Evolutionary conservation across 2,113 vertebrate species (phyloP).

Genomic region (Gambusia holbrooki): DNA sequence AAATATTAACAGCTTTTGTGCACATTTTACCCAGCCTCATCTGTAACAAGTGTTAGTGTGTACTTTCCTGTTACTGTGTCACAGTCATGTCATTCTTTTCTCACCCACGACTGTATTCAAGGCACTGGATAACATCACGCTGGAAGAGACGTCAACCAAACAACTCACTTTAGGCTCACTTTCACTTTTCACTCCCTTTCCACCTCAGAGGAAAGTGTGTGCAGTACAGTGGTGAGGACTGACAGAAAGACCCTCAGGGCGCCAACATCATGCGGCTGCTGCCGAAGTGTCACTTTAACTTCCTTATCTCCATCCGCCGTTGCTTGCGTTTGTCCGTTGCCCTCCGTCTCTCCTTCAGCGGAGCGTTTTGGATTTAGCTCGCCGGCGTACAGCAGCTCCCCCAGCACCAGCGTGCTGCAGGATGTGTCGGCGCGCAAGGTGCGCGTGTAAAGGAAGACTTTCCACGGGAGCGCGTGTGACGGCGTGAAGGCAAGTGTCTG

Average conservation of each 20-base stretch:
- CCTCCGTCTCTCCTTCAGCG: conserved; percentile 23
- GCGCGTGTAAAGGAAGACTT: conserved; percentile 89
- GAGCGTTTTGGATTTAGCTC: neutral
- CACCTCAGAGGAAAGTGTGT: conserved; percentile 57
- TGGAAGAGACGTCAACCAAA: neutral
- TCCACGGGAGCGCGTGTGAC: conserved; percentile 84
- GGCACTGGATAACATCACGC: neutral
- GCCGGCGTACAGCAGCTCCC: conserved; percentile 81
- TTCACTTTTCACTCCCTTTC: too few relatives aligned
- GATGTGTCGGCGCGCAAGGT: conserved; percentile 35
- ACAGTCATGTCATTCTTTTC: neutral
- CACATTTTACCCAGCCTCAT: too few relatives aligned
- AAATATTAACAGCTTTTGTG: too few relatives aligned
- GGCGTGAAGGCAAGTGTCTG: conserved; percentile 91
- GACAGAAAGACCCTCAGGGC: conserved; percentile 79
- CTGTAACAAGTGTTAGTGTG: too few relatives aligned
- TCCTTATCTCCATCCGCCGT: neutral
- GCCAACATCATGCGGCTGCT: conserved; percentile 74
- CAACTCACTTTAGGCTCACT: neutral
- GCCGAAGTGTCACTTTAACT: conserved; percentile 85
- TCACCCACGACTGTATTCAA: neutral
- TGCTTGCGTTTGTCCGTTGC: neutral
- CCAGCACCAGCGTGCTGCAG: conserved; percentile 80
- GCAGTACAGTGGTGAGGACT: conserved; percentile 80
- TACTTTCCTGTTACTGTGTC: neutral